Base-by-base conservation (phyloP, 2,888 invertebrate genomes). In the Drosophila nr. medialis region DNA sequence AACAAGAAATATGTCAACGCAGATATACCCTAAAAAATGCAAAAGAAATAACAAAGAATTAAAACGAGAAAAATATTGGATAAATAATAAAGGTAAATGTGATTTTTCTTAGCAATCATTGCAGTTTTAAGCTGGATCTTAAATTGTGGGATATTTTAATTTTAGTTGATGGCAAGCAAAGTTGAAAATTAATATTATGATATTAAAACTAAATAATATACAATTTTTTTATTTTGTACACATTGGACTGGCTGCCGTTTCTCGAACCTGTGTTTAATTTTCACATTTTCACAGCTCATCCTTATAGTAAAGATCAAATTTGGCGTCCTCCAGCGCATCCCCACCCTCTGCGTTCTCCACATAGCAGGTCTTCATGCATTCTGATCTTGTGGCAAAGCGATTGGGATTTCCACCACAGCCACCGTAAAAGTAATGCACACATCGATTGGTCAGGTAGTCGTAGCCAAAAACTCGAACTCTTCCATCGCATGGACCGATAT, bases 351-450 rank as follows among this genome's bases (percentile, higher is more conserved):
- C 79, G 40, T 61, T 36, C 24, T 64, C 8, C 4, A 83, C 81
- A 7, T 64, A 55, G 27, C 83, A 83, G 0, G 67, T 70, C 0
- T 55, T 11, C 40, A 88, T 49, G 65, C 83, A 83, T 13, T 88
- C 89, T 0, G 58, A 38, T 30, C 72, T 64, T 0, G 81, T 68
- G 7, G 59, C 50, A 27, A 83, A 83, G 0, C 83, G 83, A 66
- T 83, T 83, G 0, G 83, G 89, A 70, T 83, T 83, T 1, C 83
- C 83, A 1, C 86, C 83, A 38, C 83, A 83, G 13, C 83, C 89
- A 0, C 86, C 75, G n/a, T 88, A 83, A 27, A 50, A 59, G 48
- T 59, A 83, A 45, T 72, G 70, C 0, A 88, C 80, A 55, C 83
- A 83, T 0, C 78, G 77, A 75, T 83, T 83, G 3, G 65, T 75